Percentiles rank a stretch among this genome's conserved stretches.
Conservation (phyloP, 2,888 invertebrate species). For the Elegia similella region DNA sequence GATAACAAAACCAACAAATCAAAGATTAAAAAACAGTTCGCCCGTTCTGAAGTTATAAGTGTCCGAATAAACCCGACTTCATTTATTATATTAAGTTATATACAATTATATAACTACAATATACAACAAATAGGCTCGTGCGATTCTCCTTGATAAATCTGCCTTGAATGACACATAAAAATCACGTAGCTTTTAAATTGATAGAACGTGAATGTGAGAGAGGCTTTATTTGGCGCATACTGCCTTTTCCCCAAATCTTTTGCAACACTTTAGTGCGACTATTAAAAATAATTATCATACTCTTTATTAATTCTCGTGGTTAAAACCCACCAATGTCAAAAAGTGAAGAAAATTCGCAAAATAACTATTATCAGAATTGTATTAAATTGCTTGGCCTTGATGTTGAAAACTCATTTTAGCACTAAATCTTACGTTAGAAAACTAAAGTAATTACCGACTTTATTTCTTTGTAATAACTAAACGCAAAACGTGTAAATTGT, state of each 20-base stretch:
- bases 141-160: no score
- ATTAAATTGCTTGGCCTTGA: constrained; percentile 46
- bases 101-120: no score
- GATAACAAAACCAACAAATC: no score
- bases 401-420: constrained; percentile 33
- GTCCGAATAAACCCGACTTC: no score
- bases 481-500: constrained; percentile 4
- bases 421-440: constrained; percentile 24
- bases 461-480: constrained; percentile 10
- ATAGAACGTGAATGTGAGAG: no score
- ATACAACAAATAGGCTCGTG: no score
- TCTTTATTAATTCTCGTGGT: constrained; percentile 34
- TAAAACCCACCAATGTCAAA: constrained; percentile 43
- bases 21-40: no score
- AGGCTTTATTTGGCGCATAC: neutral
- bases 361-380: constrained; percentile 45
- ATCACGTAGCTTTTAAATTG: no score
- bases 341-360: constrained; percentile 32
- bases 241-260: constrained; percentile 7
- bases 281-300: constrained; percentile 18
- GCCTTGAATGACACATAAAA: no score
- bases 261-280: neutral
- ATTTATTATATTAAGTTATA: no score
- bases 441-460: constrained; percentile 19
- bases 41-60: no score